Percentiles rank a stretch among this genome's conserved stretches.
Conservation (phyloP, 2,888 invertebrate species). For the Drosophila fungiperda region DNA sequence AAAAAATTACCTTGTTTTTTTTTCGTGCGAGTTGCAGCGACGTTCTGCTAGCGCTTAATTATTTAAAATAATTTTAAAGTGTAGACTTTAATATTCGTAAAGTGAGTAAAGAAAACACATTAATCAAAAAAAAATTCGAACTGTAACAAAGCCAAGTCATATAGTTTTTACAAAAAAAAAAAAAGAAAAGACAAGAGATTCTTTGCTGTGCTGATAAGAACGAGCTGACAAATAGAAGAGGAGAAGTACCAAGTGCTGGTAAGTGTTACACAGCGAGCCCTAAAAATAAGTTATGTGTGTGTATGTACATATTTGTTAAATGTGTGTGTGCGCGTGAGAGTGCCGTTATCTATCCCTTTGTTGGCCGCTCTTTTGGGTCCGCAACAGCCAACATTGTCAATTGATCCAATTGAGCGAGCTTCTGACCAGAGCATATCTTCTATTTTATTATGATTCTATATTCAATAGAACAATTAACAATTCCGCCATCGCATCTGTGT, state of each 20-base stretch:
- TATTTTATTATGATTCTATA: constrained; percentile 31
- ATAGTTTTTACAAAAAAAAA: constrained; percentile 1
- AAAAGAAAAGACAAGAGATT: constrained; percentile 7
- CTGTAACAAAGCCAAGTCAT: neutral
- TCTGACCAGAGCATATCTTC: constrained; percentile 39
- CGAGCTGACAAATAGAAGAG: neutral
- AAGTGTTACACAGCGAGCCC: constrained; percentile 40
- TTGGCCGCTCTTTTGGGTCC: constrained; percentile 35
- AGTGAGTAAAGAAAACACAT: constrained; percentile 1
- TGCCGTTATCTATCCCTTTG: constrained; percentile 61
- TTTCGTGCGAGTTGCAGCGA: constrained; percentile 42
- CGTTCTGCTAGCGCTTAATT: constrained; percentile 44
- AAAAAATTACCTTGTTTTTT: constrained; percentile 32
- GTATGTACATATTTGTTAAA: constrained; percentile 5
- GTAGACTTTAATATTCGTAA: constrained; percentile 7
- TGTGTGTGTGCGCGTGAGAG: constrained; percentile 30
- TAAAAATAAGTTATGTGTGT: constrained; percentile 41
- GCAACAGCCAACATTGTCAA: constrained; percentile 47
- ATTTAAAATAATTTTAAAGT: constrained; percentile 4
- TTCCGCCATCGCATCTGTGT: constrained; percentile 18
- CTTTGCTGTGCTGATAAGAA: constrained; percentile 19
- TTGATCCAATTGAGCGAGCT: constrained; percentile 67
- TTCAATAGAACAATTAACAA: constrained; percentile 34
- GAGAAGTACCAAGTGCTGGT: constrained; percentile 41
- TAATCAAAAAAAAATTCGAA: neutral